Evolutionary conservation across 2,888 invertebrate species (phyloP).

Genomic region (Epirrhoe alternata): DNA sequence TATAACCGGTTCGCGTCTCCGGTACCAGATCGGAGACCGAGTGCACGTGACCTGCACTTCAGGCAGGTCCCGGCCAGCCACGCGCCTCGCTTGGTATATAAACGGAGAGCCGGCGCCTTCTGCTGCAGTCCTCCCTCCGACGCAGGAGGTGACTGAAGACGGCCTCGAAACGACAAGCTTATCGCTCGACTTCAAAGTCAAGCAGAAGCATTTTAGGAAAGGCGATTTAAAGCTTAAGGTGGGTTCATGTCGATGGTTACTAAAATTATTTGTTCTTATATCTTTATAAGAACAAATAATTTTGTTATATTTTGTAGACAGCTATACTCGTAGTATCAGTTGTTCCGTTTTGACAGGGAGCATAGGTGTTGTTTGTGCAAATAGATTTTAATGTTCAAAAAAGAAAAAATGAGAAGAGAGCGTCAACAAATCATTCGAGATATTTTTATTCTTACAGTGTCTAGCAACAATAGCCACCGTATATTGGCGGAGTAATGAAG

Average conservation of each 20-base stretch:
- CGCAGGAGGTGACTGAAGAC: slow-evolving; percentile 79
- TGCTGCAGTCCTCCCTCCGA: slow-evolving; percentile 77
- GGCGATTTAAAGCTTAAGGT: slow-evolving; percentile 94
- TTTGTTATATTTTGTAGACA: too few species aligned
- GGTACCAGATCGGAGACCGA: slow-evolving; percentile 93
- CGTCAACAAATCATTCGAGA: not conserved
- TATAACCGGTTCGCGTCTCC: slow-evolving; percentile 91
- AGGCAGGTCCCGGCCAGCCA: slow-evolving; percentile 92
- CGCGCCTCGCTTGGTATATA: slow-evolving; percentile 93
- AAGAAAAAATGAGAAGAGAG: not conserved
- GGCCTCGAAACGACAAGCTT: slow-evolving; percentile 92
- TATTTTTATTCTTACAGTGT: slow-evolving; percentile 83
- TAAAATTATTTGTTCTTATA: too few species aligned
- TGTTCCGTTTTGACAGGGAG: too few species aligned
- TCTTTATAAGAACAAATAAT: too few species aligned
- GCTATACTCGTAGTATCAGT: too few species aligned
- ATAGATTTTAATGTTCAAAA: too few species aligned
- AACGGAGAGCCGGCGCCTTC: slow-evolving; percentile 91
- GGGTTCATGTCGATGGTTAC: not conserved
- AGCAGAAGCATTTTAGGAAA: slow-evolving; percentile 91
- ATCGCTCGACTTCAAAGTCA: slow-evolving; percentile 92
- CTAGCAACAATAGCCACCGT: slow-evolving; percentile 94
- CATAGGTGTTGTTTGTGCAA: too few species aligned
- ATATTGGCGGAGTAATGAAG: slow-evolving; percentile 95
- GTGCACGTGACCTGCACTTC: slow-evolving; percentile 95